Conservation (phyloP, 2,113 vertebrate species). For the Carassius auratus region DNA sequence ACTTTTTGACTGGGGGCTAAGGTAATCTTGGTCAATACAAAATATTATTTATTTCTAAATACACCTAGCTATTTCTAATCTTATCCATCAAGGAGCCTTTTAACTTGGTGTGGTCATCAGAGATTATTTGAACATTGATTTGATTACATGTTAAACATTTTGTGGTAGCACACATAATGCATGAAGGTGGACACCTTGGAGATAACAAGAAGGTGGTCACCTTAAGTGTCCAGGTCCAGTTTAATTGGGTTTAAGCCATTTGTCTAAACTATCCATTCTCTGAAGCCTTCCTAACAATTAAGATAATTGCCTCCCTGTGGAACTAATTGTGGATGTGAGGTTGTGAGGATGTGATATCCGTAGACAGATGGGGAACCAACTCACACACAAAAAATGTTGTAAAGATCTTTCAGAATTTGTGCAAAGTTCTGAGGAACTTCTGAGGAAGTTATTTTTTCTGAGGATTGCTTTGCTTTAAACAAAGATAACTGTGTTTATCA, state of each 20-base stretch:
- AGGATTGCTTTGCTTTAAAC: background rate
- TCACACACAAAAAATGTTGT: background rate
- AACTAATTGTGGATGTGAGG: constrained; percentile 22
- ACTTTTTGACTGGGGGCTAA: background rate
- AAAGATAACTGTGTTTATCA: background rate
- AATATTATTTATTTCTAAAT: background rate
- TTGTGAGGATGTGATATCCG: background rate
- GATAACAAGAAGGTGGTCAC: background rate
- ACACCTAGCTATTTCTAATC: background rate
- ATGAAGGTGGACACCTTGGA: background rate
- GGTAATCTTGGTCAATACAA: constrained; percentile 22
- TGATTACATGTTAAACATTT: background rate
- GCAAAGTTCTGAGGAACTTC: background rate
- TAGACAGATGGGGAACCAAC: background rate
- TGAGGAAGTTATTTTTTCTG: too few species aligned
- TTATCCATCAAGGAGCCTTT: constrained; percentile 4
- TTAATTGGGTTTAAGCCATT: constrained; percentile 22
- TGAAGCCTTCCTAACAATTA: constrained; percentile 60
- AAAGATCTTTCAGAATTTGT: background rate
- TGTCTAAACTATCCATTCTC: constrained; percentile 37
- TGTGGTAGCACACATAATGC: background rate
- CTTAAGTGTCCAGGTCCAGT: background rate
- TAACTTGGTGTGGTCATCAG: background rate
- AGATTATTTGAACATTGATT: background rate
- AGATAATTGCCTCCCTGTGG: constrained; percentile 54